Evolutionary conservation across 2,888 invertebrate species (phyloP).

Genomic region (Digitonthophagus gazella): DNA sequence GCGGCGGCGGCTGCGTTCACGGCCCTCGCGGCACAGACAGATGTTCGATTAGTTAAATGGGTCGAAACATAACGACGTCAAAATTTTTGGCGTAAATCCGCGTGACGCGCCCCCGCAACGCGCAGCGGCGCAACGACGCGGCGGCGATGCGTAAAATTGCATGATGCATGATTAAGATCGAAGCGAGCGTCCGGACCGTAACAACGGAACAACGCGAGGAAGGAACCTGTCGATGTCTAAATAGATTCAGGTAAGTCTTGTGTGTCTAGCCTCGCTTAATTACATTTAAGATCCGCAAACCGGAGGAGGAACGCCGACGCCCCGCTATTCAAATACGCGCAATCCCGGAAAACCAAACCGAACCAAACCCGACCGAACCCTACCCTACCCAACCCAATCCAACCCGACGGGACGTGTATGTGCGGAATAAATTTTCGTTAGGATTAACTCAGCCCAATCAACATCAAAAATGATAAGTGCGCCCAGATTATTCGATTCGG

Average conservation of each 20-base stretch:
- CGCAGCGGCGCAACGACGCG: background rate
- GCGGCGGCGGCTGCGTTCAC: too few relatives aligned
- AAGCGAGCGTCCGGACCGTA: background rate
- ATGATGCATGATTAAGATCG: constrained; percentile 12
- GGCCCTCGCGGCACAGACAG: constrained; percentile 36
- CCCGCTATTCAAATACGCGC: background rate
- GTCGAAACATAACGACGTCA: constrained; percentile 39
- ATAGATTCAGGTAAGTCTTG: background rate
- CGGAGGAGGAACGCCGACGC: background rate
- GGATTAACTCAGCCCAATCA: constrained; percentile 1
- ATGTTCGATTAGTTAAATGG: constrained; percentile 41
- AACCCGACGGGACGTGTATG: background rate
- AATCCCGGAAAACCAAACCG: constrained; percentile 11
- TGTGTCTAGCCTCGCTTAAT: background rate
- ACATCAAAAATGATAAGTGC: constrained; percentile 17
- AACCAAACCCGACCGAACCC: too few relatives aligned
- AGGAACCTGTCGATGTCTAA: background rate
- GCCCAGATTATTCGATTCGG: constrained; percentile 21
- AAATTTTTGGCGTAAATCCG: constrained; percentile 33
- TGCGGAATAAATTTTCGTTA: background rate
- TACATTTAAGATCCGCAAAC: background rate
- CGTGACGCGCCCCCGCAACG: too few relatives aligned
- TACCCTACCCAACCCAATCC: too few relatives aligned
- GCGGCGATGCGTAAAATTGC: constrained; percentile 11
- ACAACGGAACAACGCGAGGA: background rate